Evolutionary conservation across 2,888 invertebrate genomes (phyloP).

Genomic region (Clostera curtula): DNA sequence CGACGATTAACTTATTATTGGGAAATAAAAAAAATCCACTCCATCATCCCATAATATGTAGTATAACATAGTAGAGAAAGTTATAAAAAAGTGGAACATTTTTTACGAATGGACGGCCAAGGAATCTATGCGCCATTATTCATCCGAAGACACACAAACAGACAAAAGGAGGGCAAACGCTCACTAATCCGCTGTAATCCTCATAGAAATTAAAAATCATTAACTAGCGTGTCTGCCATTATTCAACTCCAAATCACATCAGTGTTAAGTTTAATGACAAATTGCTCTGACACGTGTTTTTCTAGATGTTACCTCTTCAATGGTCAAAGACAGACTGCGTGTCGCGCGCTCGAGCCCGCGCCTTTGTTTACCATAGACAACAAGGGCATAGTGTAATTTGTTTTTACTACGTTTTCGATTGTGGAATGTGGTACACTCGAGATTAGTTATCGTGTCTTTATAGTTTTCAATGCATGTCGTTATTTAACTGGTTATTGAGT

Average conservation of each 20-base stretch:
- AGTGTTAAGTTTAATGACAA: constrained; percentile 36
- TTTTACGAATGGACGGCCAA: constrained; percentile 7
- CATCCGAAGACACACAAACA: constrained; percentile 16
- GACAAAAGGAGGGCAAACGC: constrained; percentile 29
- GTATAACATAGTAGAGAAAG: neutral
- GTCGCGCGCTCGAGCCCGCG: constrained; percentile 32
- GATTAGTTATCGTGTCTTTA: constrained; percentile 22
- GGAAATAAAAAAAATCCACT: no score
- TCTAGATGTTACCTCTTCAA: constrained; percentile 28
- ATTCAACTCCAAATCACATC: constrained; percentile 36
- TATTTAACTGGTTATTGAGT: constrained; percentile 7
- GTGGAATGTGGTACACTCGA: constrained; percentile 31
- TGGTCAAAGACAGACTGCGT: constrained; percentile 45
- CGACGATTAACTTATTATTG: no score
- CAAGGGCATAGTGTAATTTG: constrained; percentile 27
- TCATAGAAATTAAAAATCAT: constrained; percentile 49
- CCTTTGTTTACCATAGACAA: constrained; percentile 47
- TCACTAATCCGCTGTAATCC: constrained; percentile 48
- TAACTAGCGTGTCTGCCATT: constrained; percentile 24
- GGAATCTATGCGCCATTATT: constrained; percentile 24
- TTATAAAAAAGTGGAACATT: constrained; percentile 7
- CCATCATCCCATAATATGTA: no score
- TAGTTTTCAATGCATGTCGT: no score
- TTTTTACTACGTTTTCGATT: constrained; percentile 36
- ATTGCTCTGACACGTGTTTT: constrained; percentile 33